Conservation (phyloP, 1,140 invertebrate species). For the Bombus vancouverensis region DNA sequence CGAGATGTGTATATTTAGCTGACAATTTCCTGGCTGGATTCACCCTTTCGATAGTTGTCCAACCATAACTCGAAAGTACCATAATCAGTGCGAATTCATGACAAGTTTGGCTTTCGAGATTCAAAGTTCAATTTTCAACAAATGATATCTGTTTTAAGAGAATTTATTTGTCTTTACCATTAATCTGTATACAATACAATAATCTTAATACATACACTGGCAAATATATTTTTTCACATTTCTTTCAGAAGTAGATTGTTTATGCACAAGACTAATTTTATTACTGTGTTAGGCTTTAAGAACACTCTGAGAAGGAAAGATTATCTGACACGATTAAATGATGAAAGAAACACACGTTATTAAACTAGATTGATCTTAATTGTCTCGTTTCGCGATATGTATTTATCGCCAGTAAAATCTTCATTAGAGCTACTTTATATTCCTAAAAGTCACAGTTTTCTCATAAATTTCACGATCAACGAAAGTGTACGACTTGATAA, state of each 20-base stretch:
- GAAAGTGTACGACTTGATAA: background rate
- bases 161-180: too few relatives aligned
- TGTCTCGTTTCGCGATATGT: background rate
- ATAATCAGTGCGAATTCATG: conserved; percentile 1
- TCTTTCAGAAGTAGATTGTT: background rate
- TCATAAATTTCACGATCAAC: background rate
- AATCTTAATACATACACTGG: too few relatives aligned
- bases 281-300: too few relatives aligned
- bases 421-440: background rate
- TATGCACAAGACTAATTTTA: background rate
- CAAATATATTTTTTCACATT: background rate
- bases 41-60: conserved; percentile 20
- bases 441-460: too few relatives aligned
- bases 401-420: background rate
- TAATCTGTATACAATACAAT: too few relatives aligned
- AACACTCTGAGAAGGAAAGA: background rate
- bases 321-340: background rate
- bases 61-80: conserved; percentile 21
- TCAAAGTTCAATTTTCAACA: background rate
- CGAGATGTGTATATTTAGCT: conserved; percentile 61
- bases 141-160: background rate
- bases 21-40: conserved; percentile 26
- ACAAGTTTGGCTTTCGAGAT: background rate
- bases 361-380: background rate
- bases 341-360: background rate